Percentiles rank a stretch among this genome's conserved stretches.
These are phyloP conservation scores for Nothocercus julius DNA, from an alignment of 2,113 vertebrate species.

Conservation along the genomic window DNA sequence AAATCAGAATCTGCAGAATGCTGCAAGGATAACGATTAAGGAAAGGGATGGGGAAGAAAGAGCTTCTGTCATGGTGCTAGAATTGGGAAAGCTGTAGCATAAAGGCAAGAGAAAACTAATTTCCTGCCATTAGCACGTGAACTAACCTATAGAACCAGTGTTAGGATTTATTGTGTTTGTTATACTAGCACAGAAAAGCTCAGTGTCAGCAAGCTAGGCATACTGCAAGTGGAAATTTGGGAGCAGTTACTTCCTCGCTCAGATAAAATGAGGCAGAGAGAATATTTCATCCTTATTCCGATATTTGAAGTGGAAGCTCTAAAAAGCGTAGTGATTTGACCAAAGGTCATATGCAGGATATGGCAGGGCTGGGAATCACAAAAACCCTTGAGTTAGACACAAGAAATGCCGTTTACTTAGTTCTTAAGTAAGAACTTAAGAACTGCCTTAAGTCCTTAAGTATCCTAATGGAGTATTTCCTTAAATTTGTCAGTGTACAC, in stretches of 20 bases:
- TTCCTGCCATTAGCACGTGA: rapidly evolving
- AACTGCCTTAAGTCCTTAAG: not conserved
- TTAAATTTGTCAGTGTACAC: not conserved
- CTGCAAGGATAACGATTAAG: rapidly evolving
- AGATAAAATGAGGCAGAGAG: not conserved
- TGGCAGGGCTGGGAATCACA: not conserved
- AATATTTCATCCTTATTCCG: not conserved
- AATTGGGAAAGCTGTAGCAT: too few species aligned
- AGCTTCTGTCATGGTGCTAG: not conserved
- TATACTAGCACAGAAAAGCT: not conserved
- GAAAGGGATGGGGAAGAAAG: rapidly evolving
- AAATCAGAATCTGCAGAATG: not conserved
- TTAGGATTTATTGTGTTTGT: not conserved
- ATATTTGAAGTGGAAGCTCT: not conserved
- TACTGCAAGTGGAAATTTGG: not conserved
- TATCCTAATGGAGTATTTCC: not conserved
- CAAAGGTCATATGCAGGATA: not conserved
- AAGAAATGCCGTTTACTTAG: not conserved
- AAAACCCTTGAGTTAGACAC: not conserved
- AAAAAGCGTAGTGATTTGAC: not conserved
- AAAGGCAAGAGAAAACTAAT: not conserved
- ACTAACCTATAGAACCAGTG: rapidly evolving
- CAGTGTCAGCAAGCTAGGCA: not conserved
- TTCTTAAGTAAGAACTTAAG: too few species aligned
- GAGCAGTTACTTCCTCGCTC: not conserved